Evolutionary conservation across 2,113 vertebrate species (phyloP), one percentile per base, ranked within the genome.

Genomic region (Odocoileus hemionus): DNA sequence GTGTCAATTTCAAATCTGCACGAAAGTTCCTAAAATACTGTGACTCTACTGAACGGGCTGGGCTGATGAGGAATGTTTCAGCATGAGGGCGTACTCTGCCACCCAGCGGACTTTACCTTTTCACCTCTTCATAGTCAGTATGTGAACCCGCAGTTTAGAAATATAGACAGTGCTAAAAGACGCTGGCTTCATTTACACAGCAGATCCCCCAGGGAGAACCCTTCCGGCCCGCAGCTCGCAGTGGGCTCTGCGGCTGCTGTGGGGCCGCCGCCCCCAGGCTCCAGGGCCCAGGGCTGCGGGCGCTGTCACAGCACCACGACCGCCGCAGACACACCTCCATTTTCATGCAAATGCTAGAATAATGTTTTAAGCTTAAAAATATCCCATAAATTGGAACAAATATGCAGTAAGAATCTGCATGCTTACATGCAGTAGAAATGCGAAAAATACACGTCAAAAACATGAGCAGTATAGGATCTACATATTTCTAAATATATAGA

Each of bases 361-460:
- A 86, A 67, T 23, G 11, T 9, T n/a, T 85, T 3, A 91, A 93
- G 39, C 39, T 89, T 23, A 47, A 60, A 93, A 88, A 58, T 28
- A 50, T 61, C 21, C 64, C 57, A 61, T 28, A 94, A 84, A 61
- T 89, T 91, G 85, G 82, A 86, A 93, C 82, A 86, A 93, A 87
- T 61, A 50, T 25, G 23, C 60, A 70, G 30, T 89, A 88, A 91
- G 39, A 91, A 85, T 60, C 19, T 90, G 58, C 21, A 67, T 80
- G 84, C 58, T 60, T 54, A 67, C 43, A 93, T 86, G 19, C 47
- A 60, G 82, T 39, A 10, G 15, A 43, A 87, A 96, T 36, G 47
- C 88, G 12, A 33, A 97, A 67, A 2, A 96, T 23, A 74, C 12
- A 83, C 45, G 10, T 86, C 74, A 88, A 90, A 97, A 96, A 78